Percentiles rank a stretch among this genome's conserved stretches.
These are phyloP conservation scores for Aphidius gifuensis DNA, from an alignment of 1,140 invertebrate genomes.

Conservation along the genomic window DNA sequence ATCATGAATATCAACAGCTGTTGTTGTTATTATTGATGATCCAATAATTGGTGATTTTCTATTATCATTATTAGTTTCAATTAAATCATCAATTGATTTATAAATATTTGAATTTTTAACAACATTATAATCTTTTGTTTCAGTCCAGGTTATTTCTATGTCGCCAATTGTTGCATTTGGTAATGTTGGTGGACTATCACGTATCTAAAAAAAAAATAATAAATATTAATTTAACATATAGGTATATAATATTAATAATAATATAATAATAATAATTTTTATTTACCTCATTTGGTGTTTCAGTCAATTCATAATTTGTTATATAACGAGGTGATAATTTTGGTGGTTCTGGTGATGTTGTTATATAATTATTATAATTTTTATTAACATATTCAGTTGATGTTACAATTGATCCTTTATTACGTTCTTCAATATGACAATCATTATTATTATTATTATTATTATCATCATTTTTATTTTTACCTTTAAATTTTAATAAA, in stretches of 20 bases:
- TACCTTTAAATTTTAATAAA: slow-evolving; percentile 8
- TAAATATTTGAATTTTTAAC: too few species aligned
- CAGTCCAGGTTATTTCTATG: too few species aligned
- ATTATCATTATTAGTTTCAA: too few species aligned
- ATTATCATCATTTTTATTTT: slow-evolving; percentile 9
- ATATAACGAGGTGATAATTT: slow-evolving; percentile 32
- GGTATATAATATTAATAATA: too few species aligned
- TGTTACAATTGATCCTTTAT: not conserved
- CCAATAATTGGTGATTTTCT: too few species aligned
- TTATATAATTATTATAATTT: not conserved
- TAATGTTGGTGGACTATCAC: slow-evolving; percentile 35
- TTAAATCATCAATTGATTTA: too few species aligned
- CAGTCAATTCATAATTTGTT: slow-evolving; percentile 16
- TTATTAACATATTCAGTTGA: not conserved
- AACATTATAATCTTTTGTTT: too few species aligned
- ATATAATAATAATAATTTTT: too few species aligned
- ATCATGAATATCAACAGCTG: slow-evolving; percentile 1
- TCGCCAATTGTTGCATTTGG: slow-evolving; percentile 20
- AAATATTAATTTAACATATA: too few species aligned
- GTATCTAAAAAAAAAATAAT: not conserved
- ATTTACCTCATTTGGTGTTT: slow-evolving; percentile 16
- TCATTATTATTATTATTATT: not conserved
- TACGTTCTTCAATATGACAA: slow-evolving; percentile 3
- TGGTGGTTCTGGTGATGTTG: slow-evolving; percentile 33
- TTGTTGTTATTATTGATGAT: slow-evolving; percentile 17